phyloP scores from a whole-genome alignment of 2,888 invertebrate genomes.

The Cerastis leucographa region DNA sequence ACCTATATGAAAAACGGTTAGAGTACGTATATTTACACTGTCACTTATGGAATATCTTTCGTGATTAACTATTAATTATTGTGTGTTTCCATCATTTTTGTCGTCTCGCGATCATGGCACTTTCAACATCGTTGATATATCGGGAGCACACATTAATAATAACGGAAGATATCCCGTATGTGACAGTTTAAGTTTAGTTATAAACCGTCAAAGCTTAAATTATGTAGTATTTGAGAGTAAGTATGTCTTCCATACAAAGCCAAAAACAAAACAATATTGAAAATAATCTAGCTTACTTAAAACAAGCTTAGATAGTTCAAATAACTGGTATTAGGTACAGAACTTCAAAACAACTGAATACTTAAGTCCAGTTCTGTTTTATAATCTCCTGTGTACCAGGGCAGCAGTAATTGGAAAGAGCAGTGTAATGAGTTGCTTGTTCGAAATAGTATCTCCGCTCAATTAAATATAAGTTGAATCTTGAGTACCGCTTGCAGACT shows the following conservation, averaged over 20 bases:
- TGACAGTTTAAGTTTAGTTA: no score
- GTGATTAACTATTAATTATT: no score
- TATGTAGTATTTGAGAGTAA: no score
- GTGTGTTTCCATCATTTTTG: no score
- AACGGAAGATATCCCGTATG: no score
- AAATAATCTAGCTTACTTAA: background rate
- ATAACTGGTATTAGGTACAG: background rate
- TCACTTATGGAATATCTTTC: no score
- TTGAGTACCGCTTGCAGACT: conserved; percentile 14
- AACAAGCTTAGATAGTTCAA: conserved; percentile 2
- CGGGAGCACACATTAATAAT: no score
- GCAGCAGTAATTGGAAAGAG: conserved; percentile 43
- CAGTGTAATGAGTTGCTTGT: conserved; percentile 47
- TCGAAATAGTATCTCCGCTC: conserved; percentile 42
- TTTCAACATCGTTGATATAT: no score
- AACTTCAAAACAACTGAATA: conserved; percentile 20
- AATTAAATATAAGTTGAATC: conserved; percentile 40
- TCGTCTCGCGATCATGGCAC: no score
- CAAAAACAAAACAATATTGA: background rate
- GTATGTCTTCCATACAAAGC: background rate
- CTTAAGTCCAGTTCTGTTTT: conserved; percentile 6
- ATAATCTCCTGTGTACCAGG: conserved; percentile 18
- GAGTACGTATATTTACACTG: no score
- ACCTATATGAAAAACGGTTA: background rate
- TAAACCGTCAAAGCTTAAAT: no score